Evolutionary conservation across 1,140 invertebrate genomes (phyloP), one percentile per base, ranked within the genome.

Genomic region (Eciton burchellii): DNA sequence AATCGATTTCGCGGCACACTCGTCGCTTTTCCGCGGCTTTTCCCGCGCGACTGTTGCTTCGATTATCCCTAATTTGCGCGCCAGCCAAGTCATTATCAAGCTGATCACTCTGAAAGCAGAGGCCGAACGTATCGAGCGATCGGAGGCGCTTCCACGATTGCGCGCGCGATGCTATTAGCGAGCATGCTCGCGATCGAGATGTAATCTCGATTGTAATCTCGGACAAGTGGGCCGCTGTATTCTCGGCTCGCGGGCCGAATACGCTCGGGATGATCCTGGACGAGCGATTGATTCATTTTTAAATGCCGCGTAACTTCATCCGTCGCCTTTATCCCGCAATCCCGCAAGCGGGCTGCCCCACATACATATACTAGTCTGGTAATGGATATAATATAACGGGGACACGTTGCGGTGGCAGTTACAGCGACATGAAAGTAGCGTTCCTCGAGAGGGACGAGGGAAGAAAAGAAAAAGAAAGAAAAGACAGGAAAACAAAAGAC

Each of bases 1-100:
- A 77, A 77, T 77, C 74, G 74, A 77, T 77, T 77, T 77, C 49
- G 45, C 74, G 52, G 41, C 49, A 54, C 35, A 21, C 49, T 66
- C 49, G 29, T 68, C 68, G 65, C 65, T 76, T 68, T 79, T 19
- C 35, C 63, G 21, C 63, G 74, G 12, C 56, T 68, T 62, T 68
- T 79, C 21, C 62, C 56, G 49, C 21, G 43, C 63, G 21, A 79
- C n/a, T 21, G 47, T 79, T 68, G 68, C 62, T 79, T 79, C 49
- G 35, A 79, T 79, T 68, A 79, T 68, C 54, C 49, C 62, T 79
- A 35, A 43, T 41, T 41, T 26, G n/a, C 12, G 3, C 21, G 62
- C 56, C 68, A 68, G 68, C 49, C 9, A 77, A 77, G 62, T 68
- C 68, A 79, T 56, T 56, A 79, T 6, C 24, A 21, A 29, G 14